Conservation (phyloP, 2,888 invertebrate genomes). For the Dicycla oo region DNA sequence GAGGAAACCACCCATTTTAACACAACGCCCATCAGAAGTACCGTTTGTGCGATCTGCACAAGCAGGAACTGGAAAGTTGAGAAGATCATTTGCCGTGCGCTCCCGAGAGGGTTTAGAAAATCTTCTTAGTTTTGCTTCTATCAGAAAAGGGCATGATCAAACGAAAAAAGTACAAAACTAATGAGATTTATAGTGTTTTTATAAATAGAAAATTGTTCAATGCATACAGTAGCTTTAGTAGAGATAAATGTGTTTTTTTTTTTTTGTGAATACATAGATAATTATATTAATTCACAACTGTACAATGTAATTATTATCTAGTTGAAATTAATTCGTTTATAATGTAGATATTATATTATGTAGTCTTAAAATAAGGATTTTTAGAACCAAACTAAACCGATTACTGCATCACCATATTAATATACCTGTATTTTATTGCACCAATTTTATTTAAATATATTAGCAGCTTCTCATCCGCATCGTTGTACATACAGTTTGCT, state of each 20-base stretch:
- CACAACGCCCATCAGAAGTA: slow-evolving; percentile 78
- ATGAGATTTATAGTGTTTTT: slow-evolving; percentile 44
- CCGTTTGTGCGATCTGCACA: slow-evolving; percentile 79
- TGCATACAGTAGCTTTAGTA: slow-evolving; percentile 59
- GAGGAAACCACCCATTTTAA: slow-evolving; percentile 66
- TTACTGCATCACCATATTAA: slow-evolving; percentile 29
- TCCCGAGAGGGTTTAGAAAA: slow-evolving; percentile 87
- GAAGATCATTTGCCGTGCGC: slow-evolving; percentile 86
- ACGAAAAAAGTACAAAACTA: slow-evolving; percentile 75
- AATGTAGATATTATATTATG: slow-evolving; percentile 12
- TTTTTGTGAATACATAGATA: slow-evolving; percentile 36
- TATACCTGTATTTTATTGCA: slow-evolving; percentile 41
- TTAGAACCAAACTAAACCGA: slow-evolving; percentile 18
- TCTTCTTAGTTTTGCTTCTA: slow-evolving; percentile 79
- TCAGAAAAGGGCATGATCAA: slow-evolving; percentile 79
- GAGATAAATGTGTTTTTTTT: slow-evolving; percentile 32
- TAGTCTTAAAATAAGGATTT: slow-evolving; percentile 12
- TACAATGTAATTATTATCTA: slow-evolving; percentile 36
- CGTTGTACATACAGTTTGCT: slow-evolving; percentile 47
- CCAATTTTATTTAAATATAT: slow-evolving; percentile 47
- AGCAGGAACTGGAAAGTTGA: slow-evolving; percentile 82
- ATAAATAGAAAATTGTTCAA: slow-evolving; percentile 47
- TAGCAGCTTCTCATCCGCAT: slow-evolving; percentile 60
- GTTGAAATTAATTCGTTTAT: slow-evolving; percentile 27
- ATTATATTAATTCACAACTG: slow-evolving; percentile 30